Percentiles rank a stretch among this genome's conserved stretches.
These are phyloP conservation scores for Rhodophaea formosa DNA, from an alignment of 2,888 invertebrate species.

Conservation along the genomic window DNA sequence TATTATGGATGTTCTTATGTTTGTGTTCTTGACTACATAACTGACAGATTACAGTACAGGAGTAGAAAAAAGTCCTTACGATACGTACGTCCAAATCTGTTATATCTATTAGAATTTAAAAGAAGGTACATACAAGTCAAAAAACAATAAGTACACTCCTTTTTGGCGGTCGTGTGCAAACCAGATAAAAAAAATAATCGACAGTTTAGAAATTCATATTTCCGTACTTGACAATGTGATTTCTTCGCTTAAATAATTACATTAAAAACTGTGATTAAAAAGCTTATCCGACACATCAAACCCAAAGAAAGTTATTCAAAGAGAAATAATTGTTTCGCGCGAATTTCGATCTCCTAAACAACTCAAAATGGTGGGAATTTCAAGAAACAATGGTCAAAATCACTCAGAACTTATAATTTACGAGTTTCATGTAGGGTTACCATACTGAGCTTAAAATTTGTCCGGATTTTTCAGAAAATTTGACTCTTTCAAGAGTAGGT, in stretches of 20 bases:
- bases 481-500: no score
- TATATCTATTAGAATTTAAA: no score
- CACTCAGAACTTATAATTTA: slow-evolving; percentile 1
- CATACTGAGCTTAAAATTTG: no score
- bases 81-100: no score
- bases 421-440: neutral
- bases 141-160: no score
- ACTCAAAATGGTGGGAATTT: slow-evolving; percentile 3
- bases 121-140: no score
- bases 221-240: neutral
- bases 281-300: slow-evolving; percentile 6
- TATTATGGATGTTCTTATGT: no score
- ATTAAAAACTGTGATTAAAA: slow-evolving; percentile 6
- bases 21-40: no score
- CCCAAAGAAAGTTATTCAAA: slow-evolving; percentile 7
- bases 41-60: no score
- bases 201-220: neutral
- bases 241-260: neutral
- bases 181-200: neutral
- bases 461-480: no score
- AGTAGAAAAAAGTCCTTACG: no score
- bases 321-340: slow-evolving; percentile 10
- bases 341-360: neutral
- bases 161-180: no score
- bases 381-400: slow-evolving; percentile 10